These are phyloP conservation scores for Drosophila nebulosa DNA, from an alignment of 1,140 invertebrate species.

Conservation along the genomic window DNA sequence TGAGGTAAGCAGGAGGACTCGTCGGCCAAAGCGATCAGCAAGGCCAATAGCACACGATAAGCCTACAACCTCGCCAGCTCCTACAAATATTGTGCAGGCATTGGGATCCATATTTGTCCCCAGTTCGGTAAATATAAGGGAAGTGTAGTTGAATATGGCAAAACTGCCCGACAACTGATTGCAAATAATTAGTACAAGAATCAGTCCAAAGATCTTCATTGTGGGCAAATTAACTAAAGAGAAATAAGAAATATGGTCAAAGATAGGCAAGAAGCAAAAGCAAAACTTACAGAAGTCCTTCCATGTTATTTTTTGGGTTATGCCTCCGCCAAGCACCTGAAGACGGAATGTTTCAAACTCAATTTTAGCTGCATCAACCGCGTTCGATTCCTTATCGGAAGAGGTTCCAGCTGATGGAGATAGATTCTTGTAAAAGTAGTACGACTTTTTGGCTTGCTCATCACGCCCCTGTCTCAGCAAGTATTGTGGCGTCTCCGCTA, in stretches of 20 bases:
- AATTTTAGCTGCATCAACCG: conserved; percentile 40
- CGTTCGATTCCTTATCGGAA: conserved; percentile 32
- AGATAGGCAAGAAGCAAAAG: not conserved
- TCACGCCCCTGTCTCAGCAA: conserved; percentile 43
- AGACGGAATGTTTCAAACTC: conserved; percentile 61
- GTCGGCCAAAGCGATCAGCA: conserved; percentile 61
- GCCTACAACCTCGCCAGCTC: conserved; percentile 73
- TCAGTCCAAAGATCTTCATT: conserved; percentile 50
- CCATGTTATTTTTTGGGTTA: conserved; percentile 35
- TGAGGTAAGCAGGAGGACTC: conserved; percentile 51
- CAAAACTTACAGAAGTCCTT: conserved; percentile 57
- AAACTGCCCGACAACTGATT: conserved; percentile 81
- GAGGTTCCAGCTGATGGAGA: not conserved
- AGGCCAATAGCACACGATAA: conserved; percentile 40
- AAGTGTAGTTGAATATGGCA: conserved; percentile 83
- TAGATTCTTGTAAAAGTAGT: conserved; percentile 64
- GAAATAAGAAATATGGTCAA: not conserved
- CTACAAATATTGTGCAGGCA: conserved; percentile 88
- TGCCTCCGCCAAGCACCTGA: conserved; percentile 55
- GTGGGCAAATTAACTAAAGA: conserved; percentile 48
- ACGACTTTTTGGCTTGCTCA: conserved; percentile 47
- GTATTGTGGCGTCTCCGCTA: conserved; percentile 56
- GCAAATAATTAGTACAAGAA: conserved; percentile 51
- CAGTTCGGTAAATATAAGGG: conserved; percentile 85
- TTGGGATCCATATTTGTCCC: conserved; percentile 83